These are phyloP conservation scores for Catostylus mosaicus DNA, from an alignment of 30 jellyfish, hydroid and myxozoan species.

Conservation along the genomic window DNA sequence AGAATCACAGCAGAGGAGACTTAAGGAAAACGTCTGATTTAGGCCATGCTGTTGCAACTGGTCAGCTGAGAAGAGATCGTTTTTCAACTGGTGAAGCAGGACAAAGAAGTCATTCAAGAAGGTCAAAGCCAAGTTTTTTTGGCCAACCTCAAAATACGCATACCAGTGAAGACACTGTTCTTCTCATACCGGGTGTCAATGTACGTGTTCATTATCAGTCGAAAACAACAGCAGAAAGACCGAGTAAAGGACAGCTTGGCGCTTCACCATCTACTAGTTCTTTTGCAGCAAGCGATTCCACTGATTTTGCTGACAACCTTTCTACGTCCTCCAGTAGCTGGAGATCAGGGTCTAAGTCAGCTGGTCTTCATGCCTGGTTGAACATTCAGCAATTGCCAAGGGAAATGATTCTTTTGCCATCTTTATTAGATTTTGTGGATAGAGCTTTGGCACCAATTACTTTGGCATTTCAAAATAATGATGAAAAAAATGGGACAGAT, in stretches of 20 bases:
- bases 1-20: constrained; percentile 33
- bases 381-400: constrained; percentile 84
- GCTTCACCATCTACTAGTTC: constrained; percentile 32
- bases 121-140: constrained; percentile 30
- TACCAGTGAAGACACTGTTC: constrained; percentile 69
- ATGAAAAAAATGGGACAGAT: constrained; percentile 38
- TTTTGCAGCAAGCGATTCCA: constrained; percentile 22
- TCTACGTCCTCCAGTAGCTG: constrained; percentile 43
- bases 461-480: constrained; percentile 30
- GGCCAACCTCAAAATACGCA: constrained; percentile 46
- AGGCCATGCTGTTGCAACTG: constrained; percentile 1
- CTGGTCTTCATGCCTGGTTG: constrained; percentile 82
- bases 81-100: constrained; percentile 33
- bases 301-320: constrained; percentile 47
- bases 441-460: constrained; percentile 88
- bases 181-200: constrained; percentile 87
- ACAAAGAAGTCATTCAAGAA: constrained; percentile 31
- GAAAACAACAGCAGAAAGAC: constrained; percentile 61
- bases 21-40: constrained; percentile 48
- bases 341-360: constrained; percentile 77
- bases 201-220: constrained; percentile 89
- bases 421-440: constrained; percentile 85
- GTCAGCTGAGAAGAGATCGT: constrained; percentile 46
- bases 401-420: constrained; percentile 92
- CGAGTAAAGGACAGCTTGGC: not conserved